These are phyloP conservation scores for Marronus borbonicus DNA, from an alignment of 2,888 invertebrate species.

Conservation along the genomic window DNA sequence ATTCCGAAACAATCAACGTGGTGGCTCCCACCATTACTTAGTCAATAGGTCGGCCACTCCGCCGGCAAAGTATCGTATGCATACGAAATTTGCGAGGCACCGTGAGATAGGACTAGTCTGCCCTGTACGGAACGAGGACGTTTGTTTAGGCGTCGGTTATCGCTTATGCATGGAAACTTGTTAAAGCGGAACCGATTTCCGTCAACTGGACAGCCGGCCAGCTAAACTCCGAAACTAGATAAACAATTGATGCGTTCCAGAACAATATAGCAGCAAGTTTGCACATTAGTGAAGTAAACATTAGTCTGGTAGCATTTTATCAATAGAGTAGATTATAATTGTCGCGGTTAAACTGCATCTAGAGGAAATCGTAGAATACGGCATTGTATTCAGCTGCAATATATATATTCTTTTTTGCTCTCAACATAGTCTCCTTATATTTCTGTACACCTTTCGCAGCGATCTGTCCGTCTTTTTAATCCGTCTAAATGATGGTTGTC, in stretches of 20 bases:
- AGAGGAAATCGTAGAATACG: too few species aligned
- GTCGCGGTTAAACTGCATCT: too few species aligned
- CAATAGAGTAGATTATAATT: too few species aligned
- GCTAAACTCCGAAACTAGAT: constrained; percentile 6
- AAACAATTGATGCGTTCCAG: constrained; percentile 13
- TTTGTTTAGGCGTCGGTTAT: constrained; percentile 32
- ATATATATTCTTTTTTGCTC: too few species aligned
- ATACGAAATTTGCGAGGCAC: constrained; percentile 14
- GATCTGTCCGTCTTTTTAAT: too few species aligned
- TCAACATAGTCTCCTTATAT: too few species aligned
- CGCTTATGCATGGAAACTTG: constrained; percentile 29
- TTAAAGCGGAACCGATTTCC: constrained; percentile 22
- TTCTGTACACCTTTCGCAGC: too few species aligned
- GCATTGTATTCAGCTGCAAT: too few species aligned
- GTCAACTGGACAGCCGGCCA: constrained; percentile 10
- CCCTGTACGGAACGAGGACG: neutral
- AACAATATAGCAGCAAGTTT: constrained; percentile 8
- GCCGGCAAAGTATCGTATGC: constrained; percentile 23
- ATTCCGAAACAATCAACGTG: constrained; percentile 20
- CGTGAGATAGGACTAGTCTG: neutral
- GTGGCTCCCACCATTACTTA: constrained; percentile 13
- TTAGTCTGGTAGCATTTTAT: too few species aligned
- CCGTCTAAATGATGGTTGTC: too few species aligned
- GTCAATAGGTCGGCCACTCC: constrained; percentile 20
- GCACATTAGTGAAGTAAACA: neutral